Evolutionary conservation across 2,113 vertebrate species (phyloP).

Genomic region (Vimba vimba): DNA sequence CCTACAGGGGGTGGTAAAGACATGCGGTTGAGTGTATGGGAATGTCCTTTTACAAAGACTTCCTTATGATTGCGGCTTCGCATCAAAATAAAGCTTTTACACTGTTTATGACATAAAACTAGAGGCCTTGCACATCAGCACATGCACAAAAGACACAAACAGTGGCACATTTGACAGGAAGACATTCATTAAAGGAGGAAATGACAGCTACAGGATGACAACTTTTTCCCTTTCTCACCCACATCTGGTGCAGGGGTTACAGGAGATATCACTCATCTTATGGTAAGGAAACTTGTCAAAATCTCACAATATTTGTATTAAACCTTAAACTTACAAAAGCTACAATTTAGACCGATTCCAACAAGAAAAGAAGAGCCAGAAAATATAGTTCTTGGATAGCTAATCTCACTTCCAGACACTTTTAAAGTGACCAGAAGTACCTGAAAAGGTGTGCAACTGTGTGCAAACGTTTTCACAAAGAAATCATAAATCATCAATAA

Average conservation of each 20-base stretch:
- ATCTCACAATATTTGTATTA: neutral
- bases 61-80: neutral
- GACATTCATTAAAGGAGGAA: conserved; percentile 17
- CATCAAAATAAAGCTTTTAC: conserved; percentile 9
- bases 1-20: conserved; percentile 59
- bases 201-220: conserved; percentile 4
- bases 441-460: neutral
- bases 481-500: neutral
- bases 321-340: neutral
- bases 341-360: neutral
- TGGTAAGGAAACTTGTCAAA: conserved; percentile 10
- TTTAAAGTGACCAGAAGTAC: conserved; percentile 4
- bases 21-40: neutral
- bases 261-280: neutral
- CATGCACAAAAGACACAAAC: conserved; percentile 13
- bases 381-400: neutral
- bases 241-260: neutral
- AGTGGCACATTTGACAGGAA: neutral
- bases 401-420: conserved; percentile 2
- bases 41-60: neutral
- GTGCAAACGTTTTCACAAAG: neutral
- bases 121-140: neutral
- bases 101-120: neutral
- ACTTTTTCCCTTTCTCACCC: neutral
- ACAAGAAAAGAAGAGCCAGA: neutral